Evolutionary conservation across 2,888 invertebrate genomes (phyloP).

Genomic region (Dryobotodes eremita): DNA sequence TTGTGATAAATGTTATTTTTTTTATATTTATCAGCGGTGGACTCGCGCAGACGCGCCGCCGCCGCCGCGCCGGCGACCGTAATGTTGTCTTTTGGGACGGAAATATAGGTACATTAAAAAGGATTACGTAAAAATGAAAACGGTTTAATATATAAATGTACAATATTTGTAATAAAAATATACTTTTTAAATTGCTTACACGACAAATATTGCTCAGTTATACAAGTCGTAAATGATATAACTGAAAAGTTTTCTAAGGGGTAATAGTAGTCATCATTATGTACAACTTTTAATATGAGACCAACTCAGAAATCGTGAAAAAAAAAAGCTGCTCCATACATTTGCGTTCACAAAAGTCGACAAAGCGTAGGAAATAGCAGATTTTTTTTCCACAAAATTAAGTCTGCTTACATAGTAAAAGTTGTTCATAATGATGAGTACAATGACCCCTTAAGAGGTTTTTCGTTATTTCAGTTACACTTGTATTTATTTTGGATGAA

Average conservation of each 20-base stretch:
- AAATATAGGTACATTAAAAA: constrained; percentile 5
- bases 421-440: background rate
- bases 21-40: background rate
- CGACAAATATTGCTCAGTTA: constrained; percentile 68
- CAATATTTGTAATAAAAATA: constrained; percentile 65
- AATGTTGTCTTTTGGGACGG: background rate
- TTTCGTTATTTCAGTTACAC: constrained; percentile 2
- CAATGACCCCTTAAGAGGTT: too few relatives aligned
- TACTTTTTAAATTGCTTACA: constrained; percentile 70
- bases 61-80: background rate
- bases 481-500: constrained; percentile 48
- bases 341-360: background rate
- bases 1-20: background rate
- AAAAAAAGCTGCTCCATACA: background rate
- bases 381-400: background rate
- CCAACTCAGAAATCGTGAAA: background rate
- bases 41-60: background rate
- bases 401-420: background rate
- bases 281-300: background rate
- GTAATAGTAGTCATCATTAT: background rate
- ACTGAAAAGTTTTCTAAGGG: background rate
- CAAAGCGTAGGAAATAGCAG: background rate
- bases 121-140: constrained; percentile 35
- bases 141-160: constrained; percentile 65
- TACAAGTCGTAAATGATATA: constrained; percentile 7